Base-by-base conservation (phyloP, 2,888 invertebrate genomes). In the Diaphora mendica region DNA sequence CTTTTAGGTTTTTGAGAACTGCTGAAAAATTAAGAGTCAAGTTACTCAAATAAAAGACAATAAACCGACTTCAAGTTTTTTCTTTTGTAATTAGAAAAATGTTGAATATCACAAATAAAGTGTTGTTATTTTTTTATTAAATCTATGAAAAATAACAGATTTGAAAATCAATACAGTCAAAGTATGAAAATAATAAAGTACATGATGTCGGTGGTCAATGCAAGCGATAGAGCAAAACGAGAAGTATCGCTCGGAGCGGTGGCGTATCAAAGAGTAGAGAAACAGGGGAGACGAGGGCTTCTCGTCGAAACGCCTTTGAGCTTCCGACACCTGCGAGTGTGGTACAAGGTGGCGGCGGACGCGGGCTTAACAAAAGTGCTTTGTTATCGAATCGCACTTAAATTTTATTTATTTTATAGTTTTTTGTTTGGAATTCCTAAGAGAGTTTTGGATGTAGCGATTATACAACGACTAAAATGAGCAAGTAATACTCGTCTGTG, bases 261-360 rank as follows among this genome's bases (percentile, higher is more conserved):
- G 62, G 62, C 70, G 70, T 82, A 79, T 87, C 87, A 87, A 87
- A 87, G 83, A 79, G 78, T 77, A 73, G 33, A 68, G 80, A 77
- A 85, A 86, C 87, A 84, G 83, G 79, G 68, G 85, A 76, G 73
- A 80, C 80, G 79, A 84, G 83, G 73, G 83, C 77, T 80, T 79
- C 79, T 79, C 76, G 76, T 62, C 75, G 68, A 78, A 78, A 77
- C 77, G 71, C 78, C 82, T 85, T 86, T 85, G 86, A 87, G 80
- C 68, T 62, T 26, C 75, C 67, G 69, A 83, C 77, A 82, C 85
- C 80, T 73, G 75, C 3, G 15, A 26, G 67, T 68, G 23, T 77
- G 80, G 80, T 64, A n/a, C 62, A 77, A 75, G 23, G 2, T n/a
- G n/a, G 20, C 11, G 15, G 64, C 66, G n/a, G 30, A 0, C 73